A percentile compares a stretch with the other conserved stretches of the same genome.
Evolutionary conservation across 2,113 vertebrate species (phyloP).

Genomic region (Chitala chitala): DNA sequence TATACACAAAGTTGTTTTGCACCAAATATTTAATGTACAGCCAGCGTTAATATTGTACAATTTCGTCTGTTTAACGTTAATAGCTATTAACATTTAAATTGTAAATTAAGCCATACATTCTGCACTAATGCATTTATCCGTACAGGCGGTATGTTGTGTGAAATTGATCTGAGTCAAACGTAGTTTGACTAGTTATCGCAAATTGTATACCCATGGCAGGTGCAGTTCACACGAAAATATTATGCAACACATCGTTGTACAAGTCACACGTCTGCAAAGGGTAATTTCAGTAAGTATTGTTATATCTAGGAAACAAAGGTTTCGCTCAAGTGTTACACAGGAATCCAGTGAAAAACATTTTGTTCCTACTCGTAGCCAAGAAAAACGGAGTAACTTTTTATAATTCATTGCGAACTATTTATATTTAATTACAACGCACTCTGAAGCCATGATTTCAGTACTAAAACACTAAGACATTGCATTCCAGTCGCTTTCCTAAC

Average conservation of each 20-base stretch:
- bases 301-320: background rate
- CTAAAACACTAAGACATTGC: background rate
- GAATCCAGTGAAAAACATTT: background rate
- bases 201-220: slow-evolving; percentile 2
- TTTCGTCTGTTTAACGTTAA: background rate
- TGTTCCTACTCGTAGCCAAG: background rate
- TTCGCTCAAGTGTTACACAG: background rate
- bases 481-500: background rate
- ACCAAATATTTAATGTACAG: too few relatives aligned
- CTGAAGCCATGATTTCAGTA: background rate
- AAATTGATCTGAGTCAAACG: background rate
- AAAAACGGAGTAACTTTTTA: background rate
- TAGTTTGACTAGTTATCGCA: background rate
- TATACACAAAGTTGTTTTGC: too few relatives aligned
- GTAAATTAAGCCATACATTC: background rate
- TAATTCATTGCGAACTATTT: slow-evolving; percentile 11
- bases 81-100: background rate
- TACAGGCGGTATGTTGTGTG: background rate
- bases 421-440: background rate
- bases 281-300: slow-evolving; percentile 5
- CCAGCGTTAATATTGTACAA: background rate
- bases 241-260: background rate
- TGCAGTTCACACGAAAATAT: slow-evolving; percentile 9
- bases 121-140: background rate
- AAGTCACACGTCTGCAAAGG: background rate